Base-by-base conservation (phyloP, 2,797 vertebrate genomes). In the Euthynnus affinis region DNA sequence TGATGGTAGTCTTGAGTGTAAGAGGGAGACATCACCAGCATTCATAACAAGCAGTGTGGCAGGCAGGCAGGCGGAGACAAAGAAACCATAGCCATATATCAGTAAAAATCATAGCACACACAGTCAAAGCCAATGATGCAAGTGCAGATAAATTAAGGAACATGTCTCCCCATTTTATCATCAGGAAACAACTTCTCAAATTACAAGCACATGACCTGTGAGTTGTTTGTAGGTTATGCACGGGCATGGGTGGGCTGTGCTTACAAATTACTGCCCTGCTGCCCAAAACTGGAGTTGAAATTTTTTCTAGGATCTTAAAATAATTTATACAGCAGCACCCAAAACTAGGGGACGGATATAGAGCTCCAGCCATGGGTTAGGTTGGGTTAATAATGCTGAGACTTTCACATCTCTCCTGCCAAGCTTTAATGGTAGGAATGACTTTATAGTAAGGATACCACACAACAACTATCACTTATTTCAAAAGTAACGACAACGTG, bases 21-120 rank as follows among this genome's bases (percentile, higher is more conserved):
- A 81, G 57, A 83, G 70, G 69, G 91, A 88, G 91, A 94, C 86
- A 90, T 94, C 92, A 61, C 93, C 84, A 85, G 58, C 74, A 85
- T 51, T 68, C 70, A 71, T 73, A 62, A 55, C 58, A 77, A 49
- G n/a, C 49, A 71, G 63, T 32, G 52, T 25, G 44, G 49, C 34
- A 73, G 74, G 48, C 25, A 46, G 61, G 18, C 34, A 4, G 61
- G 18, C 34, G 4, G 57, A 46, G 49, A 80, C 46, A 49, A 55
- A 59, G 34, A 69, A 40, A 76, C 56, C 61, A n/a, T n/a, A 69
- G 49, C 44, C 4, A 3, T 17, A 5, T n/a, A n/a, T 59, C n/a
- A 69, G 27, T 40, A 46, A 65, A 65, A 69, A 55, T 56, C 1
- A 17, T 22, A 34, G 4, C 34, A 48, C 15, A 40, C 20, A 55